Base-by-base conservation (phyloP, 2,113 vertebrate genomes). In the Pitta sordida region DNA sequence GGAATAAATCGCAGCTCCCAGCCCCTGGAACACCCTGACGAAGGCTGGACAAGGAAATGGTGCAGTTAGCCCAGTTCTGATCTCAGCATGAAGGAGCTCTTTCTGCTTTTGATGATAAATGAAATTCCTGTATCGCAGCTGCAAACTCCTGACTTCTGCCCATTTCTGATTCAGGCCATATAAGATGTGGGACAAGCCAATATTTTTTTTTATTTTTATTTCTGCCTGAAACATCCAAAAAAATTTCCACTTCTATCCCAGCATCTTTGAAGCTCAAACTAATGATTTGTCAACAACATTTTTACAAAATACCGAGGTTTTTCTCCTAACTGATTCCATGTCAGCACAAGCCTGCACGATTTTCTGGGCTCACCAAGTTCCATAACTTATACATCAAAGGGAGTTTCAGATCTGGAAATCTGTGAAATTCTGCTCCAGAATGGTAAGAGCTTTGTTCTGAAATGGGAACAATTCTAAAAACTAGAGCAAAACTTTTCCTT, bases 31-130 rank as follows among this genome's bases (percentile, higher is more conserved):
- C 82, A 77, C 55, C 74, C 78, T 80, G 64, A 82, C 7, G 32
- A 93, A 91, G 90, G 75, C 90, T 95, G 95, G 93, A 89, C 2
- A 11, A 80, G 84, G 94, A 94, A 94, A 93, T 34, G 34, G 75
- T 73, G 48, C n/a, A 83, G 75, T 90, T 77, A 91, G 93, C 91
- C 94, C 94, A 95, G 87, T 89, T 94, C 93, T 96, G 89, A 94
- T 95, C 96, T 96, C 94, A 92, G 89, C 82, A 91, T 92, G 93
- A 94, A 96, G 91, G 82, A 96, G 94, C 51, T 96, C 69, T 93
- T 94, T 94, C 93, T 92, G 74, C 52, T 95, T 91, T 95, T 94
- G 79, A 96, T 96, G 87, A 94, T 90, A 94, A 96, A 94, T 92
- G 55, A 93, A 96, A 95, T 91, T 93, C 75, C 71, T 80, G 63